Percentiles rank a stretch among this genome's conserved stretches.
These are phyloP conservation scores for Gavia stellata DNA, from an alignment of 2,113 vertebrate genomes.

Conservation along the genomic window DNA sequence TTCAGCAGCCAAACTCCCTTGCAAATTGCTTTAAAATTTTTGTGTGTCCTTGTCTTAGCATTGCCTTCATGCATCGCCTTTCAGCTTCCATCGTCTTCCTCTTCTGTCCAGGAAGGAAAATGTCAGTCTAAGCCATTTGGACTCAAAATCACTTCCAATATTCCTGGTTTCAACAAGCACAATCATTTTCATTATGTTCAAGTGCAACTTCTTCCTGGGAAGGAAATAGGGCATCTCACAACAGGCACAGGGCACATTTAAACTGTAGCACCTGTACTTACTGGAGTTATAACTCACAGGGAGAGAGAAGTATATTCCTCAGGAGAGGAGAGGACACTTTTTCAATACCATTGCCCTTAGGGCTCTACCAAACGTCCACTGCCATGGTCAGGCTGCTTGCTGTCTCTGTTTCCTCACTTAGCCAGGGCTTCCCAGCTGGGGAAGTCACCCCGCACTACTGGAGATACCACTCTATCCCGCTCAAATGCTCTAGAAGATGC, in stretches of 20 bases:
- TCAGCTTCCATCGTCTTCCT: neutral
- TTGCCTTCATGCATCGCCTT: neutral
- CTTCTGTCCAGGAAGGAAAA: neutral
- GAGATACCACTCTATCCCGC: neutral
- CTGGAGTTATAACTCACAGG: neutral
- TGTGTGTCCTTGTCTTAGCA: neutral
- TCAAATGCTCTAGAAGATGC: neutral
- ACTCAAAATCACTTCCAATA: neutral
- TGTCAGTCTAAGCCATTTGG: neutral
- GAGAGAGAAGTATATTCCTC: neutral
- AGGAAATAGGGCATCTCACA: neutral
- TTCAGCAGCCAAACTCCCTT: neutral
- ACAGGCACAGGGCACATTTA: neutral
- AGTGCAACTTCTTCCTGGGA: neutral
- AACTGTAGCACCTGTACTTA: neutral
- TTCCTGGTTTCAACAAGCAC: neutral
- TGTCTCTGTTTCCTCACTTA: neutral
- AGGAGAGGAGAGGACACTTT: neutral
- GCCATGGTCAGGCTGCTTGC: neutral
- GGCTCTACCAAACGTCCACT: neutral
- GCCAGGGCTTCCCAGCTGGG: neutral
- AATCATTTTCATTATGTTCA: neutral
- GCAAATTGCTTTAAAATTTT: neutral
- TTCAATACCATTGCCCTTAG: neutral
- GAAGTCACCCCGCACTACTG: neutral